These are phyloP conservation scores for Falco peregrinus DNA, from an alignment of 2,797 vertebrate genomes.

Conservation along the genomic window DNA sequence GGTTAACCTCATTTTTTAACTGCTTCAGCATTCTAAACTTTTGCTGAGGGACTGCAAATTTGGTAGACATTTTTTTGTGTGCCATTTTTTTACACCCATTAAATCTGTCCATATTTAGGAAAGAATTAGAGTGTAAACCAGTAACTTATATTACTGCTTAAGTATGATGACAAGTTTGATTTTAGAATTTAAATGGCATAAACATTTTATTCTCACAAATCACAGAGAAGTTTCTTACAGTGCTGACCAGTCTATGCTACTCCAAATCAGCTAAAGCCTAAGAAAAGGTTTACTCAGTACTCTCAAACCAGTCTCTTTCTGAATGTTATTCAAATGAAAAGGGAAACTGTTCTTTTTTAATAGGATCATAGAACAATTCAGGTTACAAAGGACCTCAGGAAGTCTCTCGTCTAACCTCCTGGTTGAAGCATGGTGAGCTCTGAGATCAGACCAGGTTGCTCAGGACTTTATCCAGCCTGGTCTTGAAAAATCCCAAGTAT, in stretches of 20 bases:
- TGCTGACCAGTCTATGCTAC: background rate
- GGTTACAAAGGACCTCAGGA: background rate
- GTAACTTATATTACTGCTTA: background rate
- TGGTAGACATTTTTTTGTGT: background rate
- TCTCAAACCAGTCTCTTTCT: background rate
- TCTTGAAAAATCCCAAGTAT: background rate
- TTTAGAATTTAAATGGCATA: background rate
- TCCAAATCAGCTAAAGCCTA: background rate
- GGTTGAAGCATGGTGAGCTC: background rate
- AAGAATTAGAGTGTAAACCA: background rate
- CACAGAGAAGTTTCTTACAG: background rate
- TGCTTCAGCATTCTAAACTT: background rate
- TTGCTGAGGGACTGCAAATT: background rate
- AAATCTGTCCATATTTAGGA: background rate
- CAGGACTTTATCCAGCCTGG: background rate
- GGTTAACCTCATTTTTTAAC: background rate
- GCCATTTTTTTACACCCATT: background rate
- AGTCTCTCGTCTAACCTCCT: background rate
- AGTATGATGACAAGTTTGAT: background rate
- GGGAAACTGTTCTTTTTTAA: background rate
- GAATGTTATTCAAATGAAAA: background rate
- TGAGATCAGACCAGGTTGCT: background rate
- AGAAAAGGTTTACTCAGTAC: background rate
- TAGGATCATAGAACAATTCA: background rate
- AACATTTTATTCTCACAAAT: background rate